phyloP scores from a whole-genome alignment of 2,888 invertebrate species.

The Amphipyra berbera region DNA sequence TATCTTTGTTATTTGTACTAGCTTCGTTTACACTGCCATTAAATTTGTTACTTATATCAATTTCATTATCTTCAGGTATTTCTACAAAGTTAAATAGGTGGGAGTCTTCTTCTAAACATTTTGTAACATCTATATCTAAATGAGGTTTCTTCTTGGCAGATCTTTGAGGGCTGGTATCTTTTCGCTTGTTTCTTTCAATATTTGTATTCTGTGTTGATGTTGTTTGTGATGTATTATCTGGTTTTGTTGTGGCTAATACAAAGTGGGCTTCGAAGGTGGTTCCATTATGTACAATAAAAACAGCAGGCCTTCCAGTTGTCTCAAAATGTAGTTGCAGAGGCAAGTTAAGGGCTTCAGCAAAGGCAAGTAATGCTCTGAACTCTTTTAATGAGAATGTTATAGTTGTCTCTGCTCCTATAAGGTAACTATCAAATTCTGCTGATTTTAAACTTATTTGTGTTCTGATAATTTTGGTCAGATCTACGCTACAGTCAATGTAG shows the following conservation, averaged over 20 bases:
- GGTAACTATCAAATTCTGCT: conserved; percentile 93
- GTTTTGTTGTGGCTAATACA: conserved; percentile 94
- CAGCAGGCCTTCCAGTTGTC: conserved; percentile 93
- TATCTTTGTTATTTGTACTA: conserved; percentile 25
- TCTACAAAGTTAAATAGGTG: conserved; percentile 86
- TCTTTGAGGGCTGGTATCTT: conserved; percentile 63
- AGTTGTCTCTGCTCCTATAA: conserved; percentile 91
- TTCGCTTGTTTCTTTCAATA: conserved; percentile 72
- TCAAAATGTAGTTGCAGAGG: conserved; percentile 93
- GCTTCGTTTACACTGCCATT: conserved; percentile 59
- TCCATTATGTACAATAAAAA: conserved; percentile 93
- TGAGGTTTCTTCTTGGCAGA: conserved; percentile 80
- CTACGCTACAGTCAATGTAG: conserved; percentile 92
- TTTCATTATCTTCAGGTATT: conserved; percentile 73
- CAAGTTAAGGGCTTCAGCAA: conserved; percentile 93
- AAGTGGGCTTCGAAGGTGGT: conserved; percentile 94
- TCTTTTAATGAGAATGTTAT: conserved; percentile 97
- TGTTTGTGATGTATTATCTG: conserved; percentile 83
- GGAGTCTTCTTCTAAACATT: conserved; percentile 85
- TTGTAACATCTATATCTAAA: conserved; percentile 77
- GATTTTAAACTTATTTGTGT: conserved; percentile 94
- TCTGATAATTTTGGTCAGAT: conserved; percentile 92
- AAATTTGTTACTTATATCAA: conserved; percentile 45
- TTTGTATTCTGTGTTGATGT: conserved; percentile 82
- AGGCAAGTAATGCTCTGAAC: conserved; percentile 93